Conservation (phyloP, 2,888 invertebrate species). For the Xestia xanthographa region DNA sequence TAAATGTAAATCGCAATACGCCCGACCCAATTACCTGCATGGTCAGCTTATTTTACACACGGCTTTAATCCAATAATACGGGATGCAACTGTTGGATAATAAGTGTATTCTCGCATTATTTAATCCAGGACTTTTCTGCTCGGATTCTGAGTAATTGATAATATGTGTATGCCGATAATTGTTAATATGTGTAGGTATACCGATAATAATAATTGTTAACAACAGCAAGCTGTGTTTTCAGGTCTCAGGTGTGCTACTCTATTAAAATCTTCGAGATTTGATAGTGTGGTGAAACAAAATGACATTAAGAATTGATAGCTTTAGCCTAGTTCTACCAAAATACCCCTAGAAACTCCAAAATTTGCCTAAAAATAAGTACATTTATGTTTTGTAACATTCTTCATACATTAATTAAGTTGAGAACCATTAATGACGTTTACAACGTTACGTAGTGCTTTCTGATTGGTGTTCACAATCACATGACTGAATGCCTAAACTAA, state of each 20-base stretch:
- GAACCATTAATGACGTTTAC: too few relatives aligned
- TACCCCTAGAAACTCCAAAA: background rate
- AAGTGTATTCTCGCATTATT: conserved; percentile 9
- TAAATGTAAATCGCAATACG: conserved; percentile 68
- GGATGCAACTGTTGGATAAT: background rate
- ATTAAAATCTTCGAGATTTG: conserved; percentile 1
- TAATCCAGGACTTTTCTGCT: background rate
- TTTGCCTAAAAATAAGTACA: background rate
- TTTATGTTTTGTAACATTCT: background rate
- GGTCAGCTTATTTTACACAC: background rate
- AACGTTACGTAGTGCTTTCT: too few relatives aligned
- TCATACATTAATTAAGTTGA: background rate
- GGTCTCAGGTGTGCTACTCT: background rate
- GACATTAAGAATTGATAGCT: background rate
- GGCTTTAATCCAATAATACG: background rate
- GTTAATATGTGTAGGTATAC: too few relatives aligned
- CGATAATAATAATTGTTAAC: too few relatives aligned
- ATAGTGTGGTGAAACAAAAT: conserved; percentile 9
- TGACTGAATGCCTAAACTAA: too few relatives aligned
- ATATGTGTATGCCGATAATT: background rate
- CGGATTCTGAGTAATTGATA: background rate
- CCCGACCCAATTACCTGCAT: background rate
- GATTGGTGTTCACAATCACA: too few relatives aligned
- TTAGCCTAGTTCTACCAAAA: background rate
- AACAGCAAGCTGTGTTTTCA: background rate